A percentile compares a stretch with the other conserved stretches of the same genome.
Conservation (phyloP, 37 sponge, comb jelly and placozoan genomes). For the Chondrosia reniformis region DNA sequence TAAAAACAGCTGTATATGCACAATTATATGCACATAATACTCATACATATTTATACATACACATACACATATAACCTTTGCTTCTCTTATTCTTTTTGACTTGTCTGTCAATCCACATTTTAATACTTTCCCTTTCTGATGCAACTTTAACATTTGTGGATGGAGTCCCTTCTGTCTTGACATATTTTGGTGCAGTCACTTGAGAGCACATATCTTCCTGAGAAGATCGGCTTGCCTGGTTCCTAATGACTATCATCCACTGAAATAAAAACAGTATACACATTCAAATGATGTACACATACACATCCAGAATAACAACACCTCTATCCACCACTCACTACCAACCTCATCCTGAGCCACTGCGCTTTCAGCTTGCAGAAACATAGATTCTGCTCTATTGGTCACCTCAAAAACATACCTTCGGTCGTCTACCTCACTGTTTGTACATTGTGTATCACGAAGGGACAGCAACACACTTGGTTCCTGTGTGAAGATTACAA, state of each 20-base stretch:
- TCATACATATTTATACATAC: background rate
- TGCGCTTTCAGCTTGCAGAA: background rate
- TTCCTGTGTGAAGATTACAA: no score
- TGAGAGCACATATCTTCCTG: background rate
- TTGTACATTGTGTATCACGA: constrained; percentile 10
- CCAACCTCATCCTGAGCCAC: background rate
- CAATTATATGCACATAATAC: background rate
- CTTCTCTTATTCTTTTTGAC: background rate
- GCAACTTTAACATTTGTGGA: background rate
- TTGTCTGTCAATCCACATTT: constrained; percentile 1
- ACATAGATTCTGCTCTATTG: background rate
- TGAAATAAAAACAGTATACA: background rate
- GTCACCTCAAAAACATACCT: constrained; percentile 63
- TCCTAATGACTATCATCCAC: constrained; percentile 17
- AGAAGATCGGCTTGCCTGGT: background rate
- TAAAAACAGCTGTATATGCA: background rate
- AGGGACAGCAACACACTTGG: constrained; percentile 44
- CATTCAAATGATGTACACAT: background rate
- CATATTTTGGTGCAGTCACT: background rate
- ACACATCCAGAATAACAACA: no score
- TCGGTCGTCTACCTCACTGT: constrained; percentile 61
- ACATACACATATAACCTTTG: background rate
- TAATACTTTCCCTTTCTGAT: constrained; percentile 3
- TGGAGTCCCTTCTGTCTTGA: background rate
- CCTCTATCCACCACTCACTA: no score